These are phyloP conservation scores for Pyrgilauda ruficollis DNA, from an alignment of 2,113 vertebrate genomes.

Conservation along the genomic window DNA sequence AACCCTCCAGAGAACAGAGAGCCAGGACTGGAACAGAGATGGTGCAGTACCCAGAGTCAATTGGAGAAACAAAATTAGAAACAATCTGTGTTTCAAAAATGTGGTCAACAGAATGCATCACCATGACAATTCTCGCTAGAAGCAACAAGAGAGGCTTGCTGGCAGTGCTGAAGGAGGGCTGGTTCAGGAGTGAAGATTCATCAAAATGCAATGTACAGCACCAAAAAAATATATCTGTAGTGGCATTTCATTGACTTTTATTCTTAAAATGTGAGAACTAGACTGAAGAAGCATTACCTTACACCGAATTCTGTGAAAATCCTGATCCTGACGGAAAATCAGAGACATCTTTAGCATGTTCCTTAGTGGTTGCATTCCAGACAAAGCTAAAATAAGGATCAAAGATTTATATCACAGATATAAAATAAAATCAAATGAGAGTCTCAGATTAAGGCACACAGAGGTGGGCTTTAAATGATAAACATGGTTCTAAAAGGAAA, in stretches of 20 bases:
- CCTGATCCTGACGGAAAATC: neutral
- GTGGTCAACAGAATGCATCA: conserved; percentile 57
- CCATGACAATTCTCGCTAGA: conserved; percentile 59
- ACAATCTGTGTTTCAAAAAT: conserved; percentile 47
- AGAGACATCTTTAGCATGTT: neutral
- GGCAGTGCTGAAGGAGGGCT: neutral
- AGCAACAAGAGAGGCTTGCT: conserved; percentile 50
- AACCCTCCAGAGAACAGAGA: neutral
- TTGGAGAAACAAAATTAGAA: conserved; percentile 37
- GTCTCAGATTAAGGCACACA: neutral
- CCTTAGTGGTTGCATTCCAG: neutral
- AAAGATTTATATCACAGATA: neutral
- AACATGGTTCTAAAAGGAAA: neutral
- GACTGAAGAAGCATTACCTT: neutral
- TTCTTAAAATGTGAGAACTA: conserved; percentile 36
- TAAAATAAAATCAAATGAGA: conserved; percentile 8
- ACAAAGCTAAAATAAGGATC: conserved; percentile 38
- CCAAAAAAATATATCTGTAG: neutral
- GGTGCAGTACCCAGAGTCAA: conserved; percentile 7
- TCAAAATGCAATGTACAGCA: neutral
- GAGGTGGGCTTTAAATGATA: conserved; percentile 30
- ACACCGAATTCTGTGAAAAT: neutral
- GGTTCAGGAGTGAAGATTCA: neutral
- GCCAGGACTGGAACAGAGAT: neutral
- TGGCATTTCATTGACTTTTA: conserved; percentile 47